Evolutionary conservation across 2,888 invertebrate species (phyloP).

Genomic region (Candidula unifasciata): DNA sequence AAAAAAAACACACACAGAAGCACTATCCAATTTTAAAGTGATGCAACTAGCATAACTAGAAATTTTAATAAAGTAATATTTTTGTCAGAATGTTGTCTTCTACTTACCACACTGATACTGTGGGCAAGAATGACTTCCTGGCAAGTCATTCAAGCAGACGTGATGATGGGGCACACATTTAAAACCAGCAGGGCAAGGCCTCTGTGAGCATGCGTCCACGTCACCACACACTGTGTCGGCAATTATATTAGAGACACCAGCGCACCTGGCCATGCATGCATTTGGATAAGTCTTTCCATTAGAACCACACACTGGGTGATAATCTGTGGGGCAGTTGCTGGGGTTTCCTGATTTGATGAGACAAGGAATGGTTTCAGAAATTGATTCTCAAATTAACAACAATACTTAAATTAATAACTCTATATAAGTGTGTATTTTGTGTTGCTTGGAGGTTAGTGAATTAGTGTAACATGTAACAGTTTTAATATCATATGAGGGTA

Average conservation of each 20-base stretch:
- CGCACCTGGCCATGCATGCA: constrained; percentile 85
- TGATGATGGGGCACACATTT: constrained; percentile 84
- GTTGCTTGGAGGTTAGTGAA: too few species aligned
- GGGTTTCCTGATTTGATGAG: constrained; percentile 83
- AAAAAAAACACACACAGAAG: too few species aligned
- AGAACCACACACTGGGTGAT: constrained; percentile 89
- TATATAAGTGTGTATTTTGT: too few species aligned
- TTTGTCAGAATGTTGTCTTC: neutral
- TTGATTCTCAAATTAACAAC: too few species aligned
- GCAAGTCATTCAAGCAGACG: constrained; percentile 86
- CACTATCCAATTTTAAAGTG: too few species aligned
- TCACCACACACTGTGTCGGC: constrained; percentile 49
- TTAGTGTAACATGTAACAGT: too few species aligned
- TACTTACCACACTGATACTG: constrained; percentile 90
- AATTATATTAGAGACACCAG: constrained; percentile 46
- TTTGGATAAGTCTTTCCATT: constrained; percentile 90
- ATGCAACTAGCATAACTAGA: too few species aligned
- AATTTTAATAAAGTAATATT: neutral
- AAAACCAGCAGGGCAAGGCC: constrained; percentile 78
- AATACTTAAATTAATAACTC: too few species aligned
- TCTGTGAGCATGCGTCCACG: constrained; percentile 49
- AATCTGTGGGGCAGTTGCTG: constrained; percentile 90
- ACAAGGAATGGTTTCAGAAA: too few species aligned
- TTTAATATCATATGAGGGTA: too few species aligned
- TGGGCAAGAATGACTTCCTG: constrained; percentile 86